phyloP scores from a whole-genome alignment of 1,140 invertebrate genomes.

The Hormaphis cornu region DNA sequence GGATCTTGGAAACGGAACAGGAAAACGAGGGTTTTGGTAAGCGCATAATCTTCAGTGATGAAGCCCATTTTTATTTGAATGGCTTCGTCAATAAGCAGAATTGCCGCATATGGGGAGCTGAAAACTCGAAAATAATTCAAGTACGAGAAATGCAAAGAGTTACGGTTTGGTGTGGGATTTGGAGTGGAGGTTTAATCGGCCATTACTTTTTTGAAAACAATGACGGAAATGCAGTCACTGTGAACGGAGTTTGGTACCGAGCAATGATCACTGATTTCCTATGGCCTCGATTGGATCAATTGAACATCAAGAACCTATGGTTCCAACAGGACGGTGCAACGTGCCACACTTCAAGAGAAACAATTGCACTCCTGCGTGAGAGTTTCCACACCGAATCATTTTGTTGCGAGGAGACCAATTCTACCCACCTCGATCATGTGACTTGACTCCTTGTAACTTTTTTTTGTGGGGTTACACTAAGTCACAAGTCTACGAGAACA shows the following conservation, averaged over 20 bases:
- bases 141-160: constrained; percentile 40
- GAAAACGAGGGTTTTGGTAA: constrained; percentile 16
- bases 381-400: no score
- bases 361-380: no score
- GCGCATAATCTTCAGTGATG: constrained; percentile 35
- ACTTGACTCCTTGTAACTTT: no score
- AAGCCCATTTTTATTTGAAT: constrained; percentile 38
- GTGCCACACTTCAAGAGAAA: no score
- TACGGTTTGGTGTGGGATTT: constrained; percentile 36
- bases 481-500: neutral
- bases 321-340: no score
- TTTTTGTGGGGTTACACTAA: neutral
- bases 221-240: constrained; percentile 35
- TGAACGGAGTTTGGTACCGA: constrained; percentile 37
- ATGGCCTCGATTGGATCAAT: neutral
- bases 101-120: constrained; percentile 39
- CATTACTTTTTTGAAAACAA: constrained; percentile 39
- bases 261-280: constrained; percentile 17
- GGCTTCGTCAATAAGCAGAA: constrained; percentile 39
- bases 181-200: constrained; percentile 38
- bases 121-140: constrained; percentile 39
- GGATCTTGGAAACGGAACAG: neutral
- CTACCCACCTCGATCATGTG: neutral
- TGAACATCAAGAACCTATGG: no score
- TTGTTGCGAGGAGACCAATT: no score